Percentiles rank a stretch among this genome's conserved stretches.
Conservation (phyloP, 2,797 vertebrate genomes). For the Denticeps clupeoides region DNA sequence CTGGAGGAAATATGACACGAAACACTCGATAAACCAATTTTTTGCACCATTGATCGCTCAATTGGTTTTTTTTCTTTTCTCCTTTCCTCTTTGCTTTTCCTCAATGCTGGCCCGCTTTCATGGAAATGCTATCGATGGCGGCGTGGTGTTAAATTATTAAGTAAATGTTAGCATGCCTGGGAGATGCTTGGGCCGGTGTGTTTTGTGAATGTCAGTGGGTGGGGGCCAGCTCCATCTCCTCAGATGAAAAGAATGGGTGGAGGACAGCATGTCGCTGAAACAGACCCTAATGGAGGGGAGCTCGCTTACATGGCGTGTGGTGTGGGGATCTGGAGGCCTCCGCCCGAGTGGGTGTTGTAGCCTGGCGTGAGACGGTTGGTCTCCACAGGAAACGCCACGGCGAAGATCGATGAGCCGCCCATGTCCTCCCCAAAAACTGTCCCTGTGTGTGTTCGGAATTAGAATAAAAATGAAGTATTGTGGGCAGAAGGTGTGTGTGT, state of each 20-base stretch:
- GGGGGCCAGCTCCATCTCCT: conserved; percentile 32
- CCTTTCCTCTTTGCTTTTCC: conserved; percentile 6
- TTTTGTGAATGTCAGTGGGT: conserved; percentile 53
- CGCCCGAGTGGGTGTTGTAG: conserved; percentile 20
- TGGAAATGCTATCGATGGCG: conserved; percentile 56
- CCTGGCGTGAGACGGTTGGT: conserved; percentile 16
- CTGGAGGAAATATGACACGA: conserved; percentile 65
- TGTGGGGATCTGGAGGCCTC: conserved; percentile 19
- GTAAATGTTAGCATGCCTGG: conserved; percentile 55
- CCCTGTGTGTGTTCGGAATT: too few relatives aligned
- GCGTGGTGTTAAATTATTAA: conserved; percentile 68
- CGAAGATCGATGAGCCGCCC: conserved; percentile 21
- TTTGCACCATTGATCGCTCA: conserved; percentile 72
- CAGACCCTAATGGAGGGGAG: conserved; percentile 27
- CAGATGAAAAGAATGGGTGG: conserved; percentile 42
- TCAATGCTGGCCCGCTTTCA: conserved; percentile 30
- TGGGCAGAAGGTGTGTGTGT: too few relatives aligned
- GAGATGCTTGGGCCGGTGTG: conserved; percentile 33
- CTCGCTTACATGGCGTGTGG: conserved; percentile 22
- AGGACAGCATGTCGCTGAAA: conserved; percentile 29
- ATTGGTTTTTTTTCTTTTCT: conserved; percentile 42
- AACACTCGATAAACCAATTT: conserved; percentile 79
- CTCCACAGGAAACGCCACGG: conserved; percentile 14
- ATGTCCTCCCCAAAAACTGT: background rate
- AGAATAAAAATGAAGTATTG: too few relatives aligned